These are phyloP conservation scores for Chionodraco myersi DNA, from an alignment of 2,113 vertebrate species.

Conservation along the genomic window DNA sequence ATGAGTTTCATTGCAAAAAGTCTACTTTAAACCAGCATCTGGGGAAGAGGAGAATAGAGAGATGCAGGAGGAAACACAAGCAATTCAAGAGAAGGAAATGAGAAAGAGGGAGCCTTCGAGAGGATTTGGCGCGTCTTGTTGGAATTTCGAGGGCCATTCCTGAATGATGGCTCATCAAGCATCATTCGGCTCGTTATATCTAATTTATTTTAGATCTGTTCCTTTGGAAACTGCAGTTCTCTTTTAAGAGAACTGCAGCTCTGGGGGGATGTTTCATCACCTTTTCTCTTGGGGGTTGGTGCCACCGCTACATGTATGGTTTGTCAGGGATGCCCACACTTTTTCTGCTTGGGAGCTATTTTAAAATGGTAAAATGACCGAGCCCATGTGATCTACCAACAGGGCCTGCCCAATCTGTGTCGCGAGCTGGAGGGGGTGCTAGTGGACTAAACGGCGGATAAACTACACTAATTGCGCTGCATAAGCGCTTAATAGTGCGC, in stretches of 20 bases:
- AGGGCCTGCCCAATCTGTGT: too few species aligned
- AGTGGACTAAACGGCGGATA: too few species aligned
- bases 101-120: slow-evolving; percentile 14
- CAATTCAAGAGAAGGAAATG: slow-evolving; percentile 31
- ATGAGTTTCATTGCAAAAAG: slow-evolving; percentile 52
- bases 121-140: slow-evolving; percentile 36
- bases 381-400: too few species aligned
- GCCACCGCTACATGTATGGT: slow-evolving; percentile 45
- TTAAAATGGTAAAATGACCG: too few species aligned
- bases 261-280: slow-evolving; percentile 63
- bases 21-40: slow-evolving; percentile 40
- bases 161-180: slow-evolving; percentile 76
- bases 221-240: slow-evolving; percentile 82
- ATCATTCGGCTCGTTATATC: slow-evolving; percentile 53
- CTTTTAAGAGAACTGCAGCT: slow-evolving; percentile 65
- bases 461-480: too few species aligned
- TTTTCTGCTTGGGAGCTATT: too few species aligned
- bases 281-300: slow-evolving; percentile 67
- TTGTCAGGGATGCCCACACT: too few species aligned
- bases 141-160: slow-evolving; percentile 74
- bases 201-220: slow-evolving; percentile 84
- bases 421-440: too few species aligned
- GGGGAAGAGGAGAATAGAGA: slow-evolving; percentile 20
- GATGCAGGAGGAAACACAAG: slow-evolving; percentile 20
- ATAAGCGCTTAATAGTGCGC: too few species aligned